These are phyloP conservation scores for Synanthedon tipuliformis DNA, from an alignment of 2,888 invertebrate genomes.

Conservation along the genomic window DNA sequence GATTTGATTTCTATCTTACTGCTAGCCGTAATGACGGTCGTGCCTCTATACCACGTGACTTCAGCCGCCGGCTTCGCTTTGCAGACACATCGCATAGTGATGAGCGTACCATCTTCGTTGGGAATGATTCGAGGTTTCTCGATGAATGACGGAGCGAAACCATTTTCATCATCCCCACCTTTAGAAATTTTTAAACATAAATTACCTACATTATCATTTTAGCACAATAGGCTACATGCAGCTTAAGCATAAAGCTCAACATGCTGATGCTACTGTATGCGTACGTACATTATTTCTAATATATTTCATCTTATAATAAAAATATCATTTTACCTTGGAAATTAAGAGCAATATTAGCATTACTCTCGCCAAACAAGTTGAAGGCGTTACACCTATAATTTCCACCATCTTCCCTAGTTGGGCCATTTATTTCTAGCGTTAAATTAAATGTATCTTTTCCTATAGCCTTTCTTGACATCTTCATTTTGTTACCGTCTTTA, in stretches of 20 bases:
- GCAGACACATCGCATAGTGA: conserved; percentile 96
- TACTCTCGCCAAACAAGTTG: conserved; percentile 98
- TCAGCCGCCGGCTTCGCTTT: conserved; percentile 95
- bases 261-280: conserved; percentile 66
- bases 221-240: conserved; percentile 33
- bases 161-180: conserved; percentile 93
- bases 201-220: background rate
- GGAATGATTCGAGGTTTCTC: conserved; percentile 99
- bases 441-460: conserved; percentile 92
- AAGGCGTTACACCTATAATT: conserved; percentile 99
- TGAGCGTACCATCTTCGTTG: conserved; percentile 95
- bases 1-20: conserved; percentile 86
- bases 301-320: conserved; percentile 10
- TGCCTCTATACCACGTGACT: conserved; percentile 95
- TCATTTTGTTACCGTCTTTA: conserved; percentile 85
- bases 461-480: conserved; percentile 89
- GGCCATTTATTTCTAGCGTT: conserved; percentile 93
- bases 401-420: conserved; percentile 96
- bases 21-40: conserved; percentile 85
- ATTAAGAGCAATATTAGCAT: conserved; percentile 99
- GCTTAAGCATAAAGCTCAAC: conserved; percentile 55
- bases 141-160: conserved; percentile 96
- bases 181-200: conserved; percentile 22
- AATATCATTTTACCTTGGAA: conserved; percentile 86
- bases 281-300: conserved; percentile 36